These are phyloP conservation scores for Heteromormyrus szaboi DNA, from an alignment of 2,797 vertebrate species.

Conservation along the genomic window DNA sequence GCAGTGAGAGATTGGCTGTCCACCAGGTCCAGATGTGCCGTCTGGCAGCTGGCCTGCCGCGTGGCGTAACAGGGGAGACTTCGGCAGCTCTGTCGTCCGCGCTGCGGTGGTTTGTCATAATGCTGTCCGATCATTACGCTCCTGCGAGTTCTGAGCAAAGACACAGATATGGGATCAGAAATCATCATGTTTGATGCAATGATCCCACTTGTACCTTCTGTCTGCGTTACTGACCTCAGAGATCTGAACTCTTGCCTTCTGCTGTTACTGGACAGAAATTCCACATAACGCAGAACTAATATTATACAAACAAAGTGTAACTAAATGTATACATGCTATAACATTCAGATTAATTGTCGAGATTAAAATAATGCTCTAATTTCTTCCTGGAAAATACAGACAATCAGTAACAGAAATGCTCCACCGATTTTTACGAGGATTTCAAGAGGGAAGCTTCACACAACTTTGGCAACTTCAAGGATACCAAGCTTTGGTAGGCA, in stretches of 20 bases:
- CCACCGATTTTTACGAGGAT: neutral
- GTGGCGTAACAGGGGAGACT: neutral
- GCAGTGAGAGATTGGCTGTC: neutral
- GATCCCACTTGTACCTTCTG: neutral
- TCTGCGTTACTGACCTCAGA: neutral
- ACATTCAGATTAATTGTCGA: neutral
- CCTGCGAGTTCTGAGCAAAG: neutral
- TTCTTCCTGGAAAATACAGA: neutral
- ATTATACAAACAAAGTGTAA: neutral
- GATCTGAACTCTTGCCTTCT: neutral
- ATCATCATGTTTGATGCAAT: neutral
- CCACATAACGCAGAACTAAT: neutral
- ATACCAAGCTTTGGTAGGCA: conserved; percentile 24
- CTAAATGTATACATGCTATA: neutral
- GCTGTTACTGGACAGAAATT: neutral
- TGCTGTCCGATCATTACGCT: neutral
- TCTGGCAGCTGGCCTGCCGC: neutral
- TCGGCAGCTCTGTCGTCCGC: neutral
- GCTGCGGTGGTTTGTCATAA: neutral
- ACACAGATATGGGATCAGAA: neutral
- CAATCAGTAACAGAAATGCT: neutral
- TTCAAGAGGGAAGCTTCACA: neutral
- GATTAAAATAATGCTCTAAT: neutral
- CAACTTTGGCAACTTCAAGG: conserved; percentile 1
- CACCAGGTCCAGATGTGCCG: neutral